Base-by-base conservation (phyloP, 2,888 invertebrate species). In the Platycheirus albimanus region DNA sequence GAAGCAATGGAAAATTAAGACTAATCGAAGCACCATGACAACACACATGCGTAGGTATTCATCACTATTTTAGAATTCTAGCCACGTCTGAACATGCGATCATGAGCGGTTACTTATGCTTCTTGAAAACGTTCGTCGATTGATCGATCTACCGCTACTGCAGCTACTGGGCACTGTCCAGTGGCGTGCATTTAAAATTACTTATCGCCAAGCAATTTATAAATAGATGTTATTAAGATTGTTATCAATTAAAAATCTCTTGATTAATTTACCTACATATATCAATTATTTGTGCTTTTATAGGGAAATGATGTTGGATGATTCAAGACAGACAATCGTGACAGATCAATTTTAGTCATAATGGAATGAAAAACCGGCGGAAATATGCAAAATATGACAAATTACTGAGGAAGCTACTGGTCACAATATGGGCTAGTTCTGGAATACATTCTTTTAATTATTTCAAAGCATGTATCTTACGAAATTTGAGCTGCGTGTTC, bases 21-120 rank as follows among this genome's bases (percentile, higher is more conserved):
- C 69, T 76, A 49, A 64, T 51, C 45, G n/a, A 56, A 51, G 30
- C 15, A 30, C 41, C 17, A 64, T 36, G 36, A 30, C 41, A 49
- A 54, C 56, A 61, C 56, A 61, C 67, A 28, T 58, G 61, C 49
- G 54, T 61, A 45, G 24, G n/a, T 28, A 11, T 33, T 75, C 36
- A 45, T 19, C n/a, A 28, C 13, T 71, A 47, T 61, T 81, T n/a
- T 72, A 67, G 58, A 67, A 81, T 81, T 76, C 81, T 52, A 38
- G 2, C 41, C 81, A 76, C 71, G 81, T 61, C 11, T 45, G 24
- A 43, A 45, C 64, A 58, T 64, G 66, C 81, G 30, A 64, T 56
- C 69, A 72, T 63, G 67, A 72, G 66, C 38, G 56, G 63, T 70
- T 70, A 56, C 81, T 76, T 81, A 67, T 72, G 66, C 76, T 76